These are phyloP conservation scores for Grammomys dolichurus DNA, from an alignment of 2,113 vertebrate species.

Conservation along the genomic window DNA sequence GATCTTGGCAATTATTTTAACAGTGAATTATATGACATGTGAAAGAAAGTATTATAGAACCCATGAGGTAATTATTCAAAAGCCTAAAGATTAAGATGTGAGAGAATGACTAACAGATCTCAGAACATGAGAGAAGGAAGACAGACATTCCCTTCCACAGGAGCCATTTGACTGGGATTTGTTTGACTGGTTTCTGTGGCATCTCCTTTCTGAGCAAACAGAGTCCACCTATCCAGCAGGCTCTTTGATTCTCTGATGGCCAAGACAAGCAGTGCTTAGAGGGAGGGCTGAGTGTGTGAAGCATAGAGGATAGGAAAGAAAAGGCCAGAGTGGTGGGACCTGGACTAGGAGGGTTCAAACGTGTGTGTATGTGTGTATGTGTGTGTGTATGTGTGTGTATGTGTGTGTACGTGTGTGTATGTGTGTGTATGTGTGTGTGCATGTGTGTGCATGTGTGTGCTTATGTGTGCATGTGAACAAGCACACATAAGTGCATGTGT, in stretches of 20 bases:
- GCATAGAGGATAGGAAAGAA: neutral
- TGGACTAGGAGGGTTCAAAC: neutral
- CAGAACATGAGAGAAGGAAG: neutral
- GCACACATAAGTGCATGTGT: too few relatives aligned
- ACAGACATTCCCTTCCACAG: neutral
- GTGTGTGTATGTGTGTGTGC: too few relatives aligned
- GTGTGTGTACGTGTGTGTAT: neutral
- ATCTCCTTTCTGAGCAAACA: neutral
- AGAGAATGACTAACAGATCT: neutral
- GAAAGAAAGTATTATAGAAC: neutral
- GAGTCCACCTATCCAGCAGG: neutral
- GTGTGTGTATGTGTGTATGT: neutral
- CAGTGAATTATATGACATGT: neutral
- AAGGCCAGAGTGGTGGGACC: neutral
- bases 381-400: too few relatives aligned
- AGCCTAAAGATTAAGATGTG: neutral
- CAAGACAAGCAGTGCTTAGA: neutral
- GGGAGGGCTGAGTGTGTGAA: neutral
- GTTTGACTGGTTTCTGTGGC: neutral
- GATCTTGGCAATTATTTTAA: neutral
- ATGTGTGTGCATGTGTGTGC: too few relatives aligned
- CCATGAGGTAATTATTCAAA: neutral
- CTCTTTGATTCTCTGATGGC: neutral
- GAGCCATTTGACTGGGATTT: neutral
- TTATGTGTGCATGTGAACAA: too few relatives aligned